Conservation (phyloP, 2,888 invertebrate genomes). For the Sphaeridia pumilis region DNA sequence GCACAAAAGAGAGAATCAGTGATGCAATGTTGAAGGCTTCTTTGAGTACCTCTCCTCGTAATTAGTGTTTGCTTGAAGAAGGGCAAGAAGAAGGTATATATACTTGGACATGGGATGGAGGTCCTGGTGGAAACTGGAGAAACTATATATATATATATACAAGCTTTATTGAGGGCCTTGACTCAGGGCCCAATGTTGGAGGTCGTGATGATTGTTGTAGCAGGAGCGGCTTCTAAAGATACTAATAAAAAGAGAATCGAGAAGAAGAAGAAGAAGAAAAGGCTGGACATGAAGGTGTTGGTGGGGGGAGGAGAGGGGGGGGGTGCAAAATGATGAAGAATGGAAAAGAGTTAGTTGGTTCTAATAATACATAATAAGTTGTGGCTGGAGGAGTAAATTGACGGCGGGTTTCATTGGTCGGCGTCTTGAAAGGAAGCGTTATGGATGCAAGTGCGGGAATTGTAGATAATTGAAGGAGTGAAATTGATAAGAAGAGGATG, state of each 20-base stretch:
- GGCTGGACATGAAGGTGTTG: neutral
- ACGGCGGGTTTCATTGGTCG: neutral
- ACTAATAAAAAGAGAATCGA: neutral
- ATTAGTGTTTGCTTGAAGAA: no score
- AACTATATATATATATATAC: no score
- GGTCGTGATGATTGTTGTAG: no score
- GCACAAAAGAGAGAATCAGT: no score
- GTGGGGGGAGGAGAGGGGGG: neutral
- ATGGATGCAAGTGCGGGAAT: neutral
- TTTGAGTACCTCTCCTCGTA: no score
- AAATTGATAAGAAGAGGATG: neutral
- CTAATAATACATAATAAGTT: neutral
- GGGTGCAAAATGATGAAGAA: neutral
- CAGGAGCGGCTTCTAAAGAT: no score
- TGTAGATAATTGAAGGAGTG: neutral
- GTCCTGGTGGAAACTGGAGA: no score
- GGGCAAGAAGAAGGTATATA: no score
- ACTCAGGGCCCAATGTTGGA: no score
- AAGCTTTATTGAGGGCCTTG: no score
- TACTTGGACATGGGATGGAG: no score
- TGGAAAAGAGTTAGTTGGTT: neutral
- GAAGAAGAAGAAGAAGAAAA: neutral
- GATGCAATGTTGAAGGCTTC: no score
- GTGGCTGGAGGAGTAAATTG: neutral
- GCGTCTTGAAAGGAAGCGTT: neutral